Percentiles rank a stretch among this genome's conserved stretches.
Conservation (phyloP, 2,888 invertebrate genomes). For the Argyresthia goedartella region DNA sequence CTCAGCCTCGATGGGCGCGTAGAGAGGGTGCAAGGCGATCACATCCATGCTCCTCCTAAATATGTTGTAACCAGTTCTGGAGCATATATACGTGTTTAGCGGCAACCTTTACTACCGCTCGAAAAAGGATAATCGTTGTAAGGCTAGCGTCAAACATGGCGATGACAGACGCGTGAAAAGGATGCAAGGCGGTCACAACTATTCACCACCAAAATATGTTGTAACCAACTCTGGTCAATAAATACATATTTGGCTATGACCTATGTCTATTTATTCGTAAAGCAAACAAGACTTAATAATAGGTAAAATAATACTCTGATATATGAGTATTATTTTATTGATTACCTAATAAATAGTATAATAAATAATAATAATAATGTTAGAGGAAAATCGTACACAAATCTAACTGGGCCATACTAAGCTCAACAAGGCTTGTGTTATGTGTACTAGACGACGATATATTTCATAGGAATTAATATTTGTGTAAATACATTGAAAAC, state of each 20-base stretch:
- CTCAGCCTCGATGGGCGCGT: neutral
- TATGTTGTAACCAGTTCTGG: neutral
- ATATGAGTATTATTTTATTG: too few relatives aligned
- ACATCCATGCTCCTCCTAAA: neutral
- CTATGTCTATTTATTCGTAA: too few relatives aligned
- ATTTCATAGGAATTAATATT: too few relatives aligned
- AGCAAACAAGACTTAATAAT: too few relatives aligned
- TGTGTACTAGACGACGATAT: too few relatives aligned
- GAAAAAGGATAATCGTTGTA: neutral
- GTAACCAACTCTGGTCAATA: slow-evolving; percentile 1
- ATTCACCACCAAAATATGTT: slow-evolving; percentile 5
- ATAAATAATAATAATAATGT: too few relatives aligned
- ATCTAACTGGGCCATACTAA: too few relatives aligned
- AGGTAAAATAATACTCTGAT: too few relatives aligned
- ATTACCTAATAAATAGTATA: too few relatives aligned
- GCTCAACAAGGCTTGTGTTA: too few relatives aligned
- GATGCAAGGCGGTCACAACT: slow-evolving; percentile 5
- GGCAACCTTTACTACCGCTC: neutral
- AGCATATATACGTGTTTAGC: neutral
- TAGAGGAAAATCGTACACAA: too few relatives aligned
- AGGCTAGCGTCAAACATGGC: slow-evolving; percentile 1
- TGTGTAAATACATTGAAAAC: too few relatives aligned
- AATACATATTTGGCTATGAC: neutral
- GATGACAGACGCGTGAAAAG: slow-evolving; percentile 2
- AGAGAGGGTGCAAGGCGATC: neutral